These are phyloP conservation scores for Tachina lurida DNA, from an alignment of 2,888 invertebrate species.

Conservation along the genomic window DNA sequence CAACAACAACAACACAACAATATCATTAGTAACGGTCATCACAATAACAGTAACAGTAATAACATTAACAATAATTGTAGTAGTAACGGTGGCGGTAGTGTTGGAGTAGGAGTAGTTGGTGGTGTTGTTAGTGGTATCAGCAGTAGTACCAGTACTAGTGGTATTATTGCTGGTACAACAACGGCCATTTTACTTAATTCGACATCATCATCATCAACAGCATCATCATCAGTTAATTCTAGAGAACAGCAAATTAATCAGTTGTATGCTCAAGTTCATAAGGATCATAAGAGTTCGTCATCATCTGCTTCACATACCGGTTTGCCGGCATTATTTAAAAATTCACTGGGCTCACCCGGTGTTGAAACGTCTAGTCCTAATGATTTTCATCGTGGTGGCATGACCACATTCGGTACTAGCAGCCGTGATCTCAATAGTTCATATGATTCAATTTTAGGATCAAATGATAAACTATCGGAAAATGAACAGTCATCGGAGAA, in stretches of 20 bases:
- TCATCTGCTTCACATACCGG: conserved; percentile 76
- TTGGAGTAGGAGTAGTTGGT: conserved; percentile 39
- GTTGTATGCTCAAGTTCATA: conserved; percentile 84
- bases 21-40: conserved; percentile 76
- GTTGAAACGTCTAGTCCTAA: conserved; percentile 73
- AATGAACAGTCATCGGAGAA: conserved; percentile 80
- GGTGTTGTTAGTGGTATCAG: conserved; percentile 53
- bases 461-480: conserved; percentile 82
- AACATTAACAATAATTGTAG: conserved; percentile 54
- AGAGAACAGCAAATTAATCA: conserved; percentile 82
- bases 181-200: conserved; percentile 80
- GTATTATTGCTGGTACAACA: conserved; percentile 76
- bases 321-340: conserved; percentile 81
- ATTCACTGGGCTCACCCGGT: conserved; percentile 76
- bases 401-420: conserved; percentile 80
- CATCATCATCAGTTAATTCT: conserved; percentile 72
- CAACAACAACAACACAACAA: conserved; percentile 71
- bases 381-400: conserved; percentile 80
- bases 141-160: conserved; percentile 37
- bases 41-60: conserved; percentile 67
- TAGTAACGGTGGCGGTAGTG: conserved; percentile 48
- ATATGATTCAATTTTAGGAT: conserved; percentile 83
- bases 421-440: conserved; percentile 83
- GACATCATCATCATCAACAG: conserved; percentile 69
- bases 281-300: conserved; percentile 82